Base-by-base conservation (phyloP, 2,113 vertebrate genomes). In the Nymphicus hollandicus region DNA sequence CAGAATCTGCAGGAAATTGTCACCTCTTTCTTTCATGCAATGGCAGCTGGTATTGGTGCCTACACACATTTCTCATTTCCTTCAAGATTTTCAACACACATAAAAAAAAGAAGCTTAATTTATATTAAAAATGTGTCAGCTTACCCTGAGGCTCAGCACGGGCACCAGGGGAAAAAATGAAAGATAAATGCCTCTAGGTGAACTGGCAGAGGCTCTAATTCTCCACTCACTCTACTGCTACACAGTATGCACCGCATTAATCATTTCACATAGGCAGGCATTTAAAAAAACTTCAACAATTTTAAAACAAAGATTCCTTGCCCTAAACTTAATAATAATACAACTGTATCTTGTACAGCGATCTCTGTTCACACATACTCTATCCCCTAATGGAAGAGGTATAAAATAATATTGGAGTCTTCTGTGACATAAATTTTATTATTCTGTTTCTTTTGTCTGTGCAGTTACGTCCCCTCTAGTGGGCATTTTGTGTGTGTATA, bases 131-230 rank as follows among this genome's bases (percentile, higher is more conserved):
- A 97, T 88, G 96, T 97, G 97, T 98, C 97, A 97, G 96, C 92
- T 96, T 97, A 97, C 95, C 97, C 98, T 88, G 89, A 96, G 97
- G 97, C 96, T 97, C 95, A 96, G 97, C 47, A 53, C 8, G 91
- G 95, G 95, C 97, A 96, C 81, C 79, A 94, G 91, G 96, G 97
- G 78, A 72, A 92, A 94, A 97, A 97, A 91, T 73, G 93, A 97
- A 97, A 97, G 97, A 97, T 96, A 97, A 97, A 97, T 96, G 97
- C 97, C 96, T 97, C 80, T 93, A 90, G 98, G 97, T 98, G 96
- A 95, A 89, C 87, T 92, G 95, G 91, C 96, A 92, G 88, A 64
- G 79, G 56, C 95, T 96, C 93, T 91, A 95, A 96, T 97, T 97
- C 97, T 96, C 95, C 72, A 39, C 86, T 97, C 94, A 87, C 89